phyloP scores from a whole-genome alignment of 2,797 vertebrate genomes.

The Onychomys torridus region DNA sequence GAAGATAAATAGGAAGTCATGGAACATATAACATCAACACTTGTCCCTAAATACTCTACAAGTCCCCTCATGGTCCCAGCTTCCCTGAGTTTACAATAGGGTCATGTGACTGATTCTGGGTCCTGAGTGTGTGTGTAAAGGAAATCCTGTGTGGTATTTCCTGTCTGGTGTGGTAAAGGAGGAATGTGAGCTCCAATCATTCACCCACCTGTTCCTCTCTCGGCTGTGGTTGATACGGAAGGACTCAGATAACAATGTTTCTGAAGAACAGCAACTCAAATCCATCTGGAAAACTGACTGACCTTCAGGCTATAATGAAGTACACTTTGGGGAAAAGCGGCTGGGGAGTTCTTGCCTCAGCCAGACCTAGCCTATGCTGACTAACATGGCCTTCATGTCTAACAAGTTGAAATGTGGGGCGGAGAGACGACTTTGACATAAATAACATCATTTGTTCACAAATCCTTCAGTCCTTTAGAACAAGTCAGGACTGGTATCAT shows the following conservation, averaged over 20 bases:
- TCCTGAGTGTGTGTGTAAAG: background rate
- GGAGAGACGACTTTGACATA: background rate
- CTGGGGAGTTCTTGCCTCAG: background rate
- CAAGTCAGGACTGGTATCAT: background rate
- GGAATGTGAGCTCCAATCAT: accelerated
- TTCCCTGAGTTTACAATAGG: background rate
- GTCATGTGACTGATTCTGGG: background rate
- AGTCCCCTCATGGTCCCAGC: background rate
- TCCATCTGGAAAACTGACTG: background rate
- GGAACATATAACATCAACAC: background rate
- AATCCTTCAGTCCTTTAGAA: background rate
- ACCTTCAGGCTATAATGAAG: background rate
- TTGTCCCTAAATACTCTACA: background rate
- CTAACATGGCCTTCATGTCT: background rate
- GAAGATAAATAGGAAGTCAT: background rate
- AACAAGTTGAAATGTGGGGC: background rate
- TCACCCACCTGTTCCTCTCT: background rate
- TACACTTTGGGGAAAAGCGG: background rate
- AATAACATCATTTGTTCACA: background rate
- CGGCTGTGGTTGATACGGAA: background rate
- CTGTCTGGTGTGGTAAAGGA: background rate
- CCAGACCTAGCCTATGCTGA: background rate
- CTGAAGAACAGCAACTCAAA: background rate
- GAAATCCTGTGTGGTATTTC: background rate
- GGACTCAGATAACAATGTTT: accelerated